Evolutionary conservation across 2,888 invertebrate species (phyloP).

Genomic region (Neocrepidodera transversa): DNA sequence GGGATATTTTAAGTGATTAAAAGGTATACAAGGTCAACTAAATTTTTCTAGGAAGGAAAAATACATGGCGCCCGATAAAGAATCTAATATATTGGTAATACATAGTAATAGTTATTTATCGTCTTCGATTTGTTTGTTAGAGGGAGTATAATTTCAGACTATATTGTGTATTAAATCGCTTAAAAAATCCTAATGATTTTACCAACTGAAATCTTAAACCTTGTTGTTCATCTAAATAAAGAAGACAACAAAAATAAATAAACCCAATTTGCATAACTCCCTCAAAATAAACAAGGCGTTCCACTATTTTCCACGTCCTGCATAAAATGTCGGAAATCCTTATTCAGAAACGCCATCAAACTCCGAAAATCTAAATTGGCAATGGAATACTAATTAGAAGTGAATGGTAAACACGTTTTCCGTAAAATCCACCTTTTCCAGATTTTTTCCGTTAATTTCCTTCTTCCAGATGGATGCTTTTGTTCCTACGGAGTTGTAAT

Average conservation of each 20-base stretch:
- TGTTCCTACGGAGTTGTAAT: slow-evolving; percentile 18
- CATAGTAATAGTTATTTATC: too few relatives aligned
- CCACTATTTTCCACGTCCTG: not conserved
- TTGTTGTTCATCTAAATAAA: not conserved
- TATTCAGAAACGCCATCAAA: slow-evolving; percentile 7
- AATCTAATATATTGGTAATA: too few relatives aligned
- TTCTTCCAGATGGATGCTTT: slow-evolving; percentile 20
- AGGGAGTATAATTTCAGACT: too few relatives aligned
- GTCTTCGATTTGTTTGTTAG: too few relatives aligned
- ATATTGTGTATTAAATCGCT: too few relatives aligned
- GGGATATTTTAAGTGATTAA: too few relatives aligned
- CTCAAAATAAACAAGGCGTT: slow-evolving; percentile 1
- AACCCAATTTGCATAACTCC: slow-evolving; percentile 12
- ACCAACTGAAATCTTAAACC: not conserved
- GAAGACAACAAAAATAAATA: slow-evolving; percentile 4
- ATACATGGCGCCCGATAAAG: too few relatives aligned
- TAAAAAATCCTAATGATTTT: too few relatives aligned
- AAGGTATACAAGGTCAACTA: too few relatives aligned
- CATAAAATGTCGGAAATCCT: slow-evolving; percentile 21
- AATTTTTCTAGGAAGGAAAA: too few relatives aligned
- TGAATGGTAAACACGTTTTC: not conserved
- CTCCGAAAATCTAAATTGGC: slow-evolving; percentile 13
- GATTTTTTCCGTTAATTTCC: slow-evolving; percentile 22
- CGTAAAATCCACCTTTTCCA: slow-evolving; percentile 18
- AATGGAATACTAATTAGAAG: slow-evolving; percentile 19